Evolutionary conservation across 2,113 vertebrate genomes (phyloP).

Genomic region (Phalacrocorax brasilianus): DNA sequence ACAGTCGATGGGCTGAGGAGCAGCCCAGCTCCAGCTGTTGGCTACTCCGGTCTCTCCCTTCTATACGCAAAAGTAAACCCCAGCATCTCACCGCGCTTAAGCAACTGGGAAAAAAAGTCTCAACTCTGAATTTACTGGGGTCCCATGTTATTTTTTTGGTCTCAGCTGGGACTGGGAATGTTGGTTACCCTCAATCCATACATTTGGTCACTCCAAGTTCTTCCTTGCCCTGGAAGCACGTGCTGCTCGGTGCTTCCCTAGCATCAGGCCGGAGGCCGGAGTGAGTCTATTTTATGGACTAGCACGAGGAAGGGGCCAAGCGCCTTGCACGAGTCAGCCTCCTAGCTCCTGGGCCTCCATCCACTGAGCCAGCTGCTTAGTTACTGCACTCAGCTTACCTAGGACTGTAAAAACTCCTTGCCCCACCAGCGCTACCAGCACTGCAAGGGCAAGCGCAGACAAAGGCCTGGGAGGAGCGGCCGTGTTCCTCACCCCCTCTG

Average conservation of each 20-base stretch:
- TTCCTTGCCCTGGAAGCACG: neutral
- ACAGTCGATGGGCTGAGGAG: neutral
- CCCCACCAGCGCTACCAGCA: neutral
- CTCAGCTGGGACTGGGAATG: no score
- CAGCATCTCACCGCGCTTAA: neutral
- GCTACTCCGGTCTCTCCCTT: neutral
- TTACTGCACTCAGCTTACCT: neutral
- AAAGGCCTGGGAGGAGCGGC: neutral
- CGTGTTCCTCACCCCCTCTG: neutral
- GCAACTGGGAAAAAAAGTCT: neutral
- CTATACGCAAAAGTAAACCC: neutral
- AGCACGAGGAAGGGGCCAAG: neutral
- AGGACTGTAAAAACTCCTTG: neutral
- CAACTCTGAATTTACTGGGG: neutral
- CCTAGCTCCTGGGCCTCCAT: neutral
- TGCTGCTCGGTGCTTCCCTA: accelerated
- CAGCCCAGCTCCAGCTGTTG: neutral
- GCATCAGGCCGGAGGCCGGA: accelerated
- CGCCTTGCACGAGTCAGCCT: accelerated
- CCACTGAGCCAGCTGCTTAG: neutral
- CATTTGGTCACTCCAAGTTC: no score
- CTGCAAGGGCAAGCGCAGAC: accelerated
- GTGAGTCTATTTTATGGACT: neutral
- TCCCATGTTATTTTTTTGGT: neutral
- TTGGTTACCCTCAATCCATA: accelerated